A percentile compares a stretch with the other conserved stretches of the same genome.
These are phyloP conservation scores for Lithobates pipiens DNA, from an alignment of 2,797 vertebrate species.

Conservation along the genomic window DNA sequence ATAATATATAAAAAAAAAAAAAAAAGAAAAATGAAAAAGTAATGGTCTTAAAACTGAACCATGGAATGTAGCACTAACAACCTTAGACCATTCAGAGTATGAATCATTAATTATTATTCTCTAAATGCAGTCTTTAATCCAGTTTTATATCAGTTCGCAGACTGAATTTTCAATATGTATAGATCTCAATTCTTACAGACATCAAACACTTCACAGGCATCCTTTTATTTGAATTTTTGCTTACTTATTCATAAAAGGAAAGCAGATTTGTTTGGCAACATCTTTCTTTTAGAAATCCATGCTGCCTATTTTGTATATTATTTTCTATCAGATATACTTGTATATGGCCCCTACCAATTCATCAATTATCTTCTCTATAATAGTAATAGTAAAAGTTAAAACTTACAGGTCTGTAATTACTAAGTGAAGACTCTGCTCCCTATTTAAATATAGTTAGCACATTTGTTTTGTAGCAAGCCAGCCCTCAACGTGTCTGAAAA, in stretches of 20 bases:
- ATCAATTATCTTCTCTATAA: too few species aligned
- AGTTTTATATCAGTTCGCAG: not conserved
- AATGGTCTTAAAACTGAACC: too few species aligned
- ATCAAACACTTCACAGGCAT: not conserved
- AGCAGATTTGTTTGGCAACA: not conserved
- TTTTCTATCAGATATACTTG: too few species aligned
- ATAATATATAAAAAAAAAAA: too few species aligned
- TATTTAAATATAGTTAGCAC: too few species aligned
- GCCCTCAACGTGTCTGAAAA: too few species aligned
- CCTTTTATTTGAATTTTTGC: not conserved
- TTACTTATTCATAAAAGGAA: not conserved
- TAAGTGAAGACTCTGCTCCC: not conserved
- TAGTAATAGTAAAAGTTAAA: too few species aligned
- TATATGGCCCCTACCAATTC: too few species aligned
- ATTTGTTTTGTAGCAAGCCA: too few species aligned
- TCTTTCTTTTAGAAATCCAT: not conserved
- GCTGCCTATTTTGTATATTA: too few species aligned
- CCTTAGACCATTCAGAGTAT: not conserved
- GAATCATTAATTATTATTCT: not conserved
- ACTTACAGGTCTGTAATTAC: not conserved
- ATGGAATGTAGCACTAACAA: too few species aligned
- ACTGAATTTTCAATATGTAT: not conserved
- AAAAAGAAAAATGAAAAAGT: too few species aligned
- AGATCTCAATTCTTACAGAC: not conserved
- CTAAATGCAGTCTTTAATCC: not conserved